A percentile compares a stretch with the other conserved stretches of the same genome.
phyloP scores from a whole-genome alignment of 1,140 invertebrate genomes.

The Drosophila gunungcola region DNA sequence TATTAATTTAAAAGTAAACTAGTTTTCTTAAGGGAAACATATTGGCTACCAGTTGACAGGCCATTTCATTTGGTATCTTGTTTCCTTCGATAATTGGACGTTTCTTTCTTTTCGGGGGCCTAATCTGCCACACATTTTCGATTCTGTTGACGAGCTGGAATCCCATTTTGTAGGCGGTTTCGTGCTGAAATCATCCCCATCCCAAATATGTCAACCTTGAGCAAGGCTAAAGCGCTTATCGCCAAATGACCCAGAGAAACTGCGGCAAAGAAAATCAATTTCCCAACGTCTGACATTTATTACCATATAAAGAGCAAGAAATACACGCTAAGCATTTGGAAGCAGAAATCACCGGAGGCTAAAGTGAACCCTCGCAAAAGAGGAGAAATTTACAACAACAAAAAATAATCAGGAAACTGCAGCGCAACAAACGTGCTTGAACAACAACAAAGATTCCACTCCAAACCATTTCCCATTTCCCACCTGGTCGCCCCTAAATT shows the following conservation, averaged over 20 bases:
- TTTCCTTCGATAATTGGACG: conserved; percentile 46
- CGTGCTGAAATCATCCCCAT: conserved; percentile 20
- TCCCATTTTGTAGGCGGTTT: conserved; percentile 33
- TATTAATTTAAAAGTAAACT: background rate
- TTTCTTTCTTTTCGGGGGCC: conserved; percentile 14
- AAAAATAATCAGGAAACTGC: conserved; percentile 60
- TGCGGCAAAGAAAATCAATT: conserved; percentile 76
- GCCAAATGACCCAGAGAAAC: conserved; percentile 53
- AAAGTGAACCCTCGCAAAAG: conserved; percentile 43
- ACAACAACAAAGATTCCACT: conserved; percentile 23
- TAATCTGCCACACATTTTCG: conserved; percentile 52
- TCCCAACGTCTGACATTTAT: conserved; percentile 77
- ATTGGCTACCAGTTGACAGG: conserved; percentile 48
- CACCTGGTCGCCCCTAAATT: background rate
- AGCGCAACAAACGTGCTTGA: conserved; percentile 62
- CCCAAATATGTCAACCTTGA: conserved; percentile 51
- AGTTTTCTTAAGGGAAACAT: background rate
- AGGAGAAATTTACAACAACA: conserved; percentile 13
- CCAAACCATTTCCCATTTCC: background rate
- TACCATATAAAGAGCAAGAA: conserved; percentile 76
- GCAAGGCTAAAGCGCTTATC: conserved; percentile 51
- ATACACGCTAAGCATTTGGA: conserved; percentile 43
- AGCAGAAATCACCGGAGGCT: conserved; percentile 14
- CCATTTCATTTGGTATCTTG: conserved; percentile 53
- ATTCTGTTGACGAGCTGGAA: conserved; percentile 58